Conservation (phyloP, 1,140 invertebrate species). For the Drosophila mauritiana region DNA sequence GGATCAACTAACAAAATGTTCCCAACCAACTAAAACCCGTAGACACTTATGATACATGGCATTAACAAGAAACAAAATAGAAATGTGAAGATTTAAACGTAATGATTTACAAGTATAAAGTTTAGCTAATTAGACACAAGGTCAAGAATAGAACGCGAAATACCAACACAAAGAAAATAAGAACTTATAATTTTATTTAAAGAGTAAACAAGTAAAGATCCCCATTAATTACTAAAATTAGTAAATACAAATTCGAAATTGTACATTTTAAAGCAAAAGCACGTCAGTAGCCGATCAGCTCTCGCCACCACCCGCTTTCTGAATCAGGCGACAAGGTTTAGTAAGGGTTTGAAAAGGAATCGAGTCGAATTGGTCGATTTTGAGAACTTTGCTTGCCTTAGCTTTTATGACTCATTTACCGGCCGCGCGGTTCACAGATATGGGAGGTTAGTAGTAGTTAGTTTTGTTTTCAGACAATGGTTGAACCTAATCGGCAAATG, state of each 20-base stretch:
- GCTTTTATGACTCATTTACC: conserved; percentile 23
- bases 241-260: conserved; percentile 82
- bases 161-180: conserved; percentile 67
- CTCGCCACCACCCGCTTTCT: neutral
- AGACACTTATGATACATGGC: conserved; percentile 54
- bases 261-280: conserved; percentile 73
- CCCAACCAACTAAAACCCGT: conserved; percentile 52
- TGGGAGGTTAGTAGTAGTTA: neutral
- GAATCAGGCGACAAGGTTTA: conserved; percentile 35
- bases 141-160: conserved; percentile 51
- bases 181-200: conserved; percentile 74
- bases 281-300: conserved; percentile 6
- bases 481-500: neutral
- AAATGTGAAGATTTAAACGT: conserved; percentile 69
- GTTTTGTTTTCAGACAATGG: neutral
- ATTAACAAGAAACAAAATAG: conserved; percentile 54
- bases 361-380: neutral
- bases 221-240: conserved; percentile 78
- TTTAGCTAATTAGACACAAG: conserved; percentile 79
- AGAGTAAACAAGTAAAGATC: conserved; percentile 57
- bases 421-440: neutral
- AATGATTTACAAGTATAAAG: conserved; percentile 74
- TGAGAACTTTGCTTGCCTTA: conserved; percentile 29
- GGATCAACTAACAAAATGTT: conserved; percentile 50
- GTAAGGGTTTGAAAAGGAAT: conserved; percentile 15